Base-by-base conservation (phyloP, 2,113 vertebrate genomes). In the Anarhynchus alexandrinus region DNA sequence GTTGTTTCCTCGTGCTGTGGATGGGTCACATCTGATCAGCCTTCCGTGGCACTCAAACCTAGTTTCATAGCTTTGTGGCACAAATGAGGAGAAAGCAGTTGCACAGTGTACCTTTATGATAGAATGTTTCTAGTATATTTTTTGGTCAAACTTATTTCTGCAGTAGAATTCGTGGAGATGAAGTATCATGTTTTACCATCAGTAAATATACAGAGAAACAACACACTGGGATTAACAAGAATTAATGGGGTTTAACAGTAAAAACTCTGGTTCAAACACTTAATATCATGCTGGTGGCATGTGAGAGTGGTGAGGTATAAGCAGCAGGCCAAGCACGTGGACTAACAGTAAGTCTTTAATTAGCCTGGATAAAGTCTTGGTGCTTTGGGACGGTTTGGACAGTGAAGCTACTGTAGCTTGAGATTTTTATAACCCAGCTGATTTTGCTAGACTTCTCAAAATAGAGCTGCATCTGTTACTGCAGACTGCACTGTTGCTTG, bases 1-100 rank as follows among this genome's bases (percentile, higher is more conserved):
- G 0, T 40, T 32, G 32, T 36, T 78, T 42, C 29, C 36, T 66
- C 0, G 3, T 61, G 40, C 45, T 2, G 0, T 19, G 34, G 25
- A 12, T 69, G 51, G 21, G 43, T 82, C 34, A 27, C 6, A 15
- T 20, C 45, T 74, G 43, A 54, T 36, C 49, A 59, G 26, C 22
- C 45, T 86, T 47, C 52, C 38, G 26, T 15, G n/a, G 30, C 7
- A 34, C 67, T 64, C 57, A 65, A 21, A 34, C 49, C 67, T 54
- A 13, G 11, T 73, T 69, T 84, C n/a, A 10, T 18, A 16, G 61
- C n/a, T 87, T 57, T 51, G 49, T 64, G n/a, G 55, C 42, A 62
- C 36, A 45, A 32, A n/a, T 20, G 47, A 67, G 66, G 54, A 70
- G 36, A 72, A 52, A 26, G 43, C 18, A 7, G 11, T 79, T 58